These are phyloP conservation scores for Cochlearius cochlearius DNA, from an alignment of 2,113 vertebrate genomes.

Conservation along the genomic window DNA sequence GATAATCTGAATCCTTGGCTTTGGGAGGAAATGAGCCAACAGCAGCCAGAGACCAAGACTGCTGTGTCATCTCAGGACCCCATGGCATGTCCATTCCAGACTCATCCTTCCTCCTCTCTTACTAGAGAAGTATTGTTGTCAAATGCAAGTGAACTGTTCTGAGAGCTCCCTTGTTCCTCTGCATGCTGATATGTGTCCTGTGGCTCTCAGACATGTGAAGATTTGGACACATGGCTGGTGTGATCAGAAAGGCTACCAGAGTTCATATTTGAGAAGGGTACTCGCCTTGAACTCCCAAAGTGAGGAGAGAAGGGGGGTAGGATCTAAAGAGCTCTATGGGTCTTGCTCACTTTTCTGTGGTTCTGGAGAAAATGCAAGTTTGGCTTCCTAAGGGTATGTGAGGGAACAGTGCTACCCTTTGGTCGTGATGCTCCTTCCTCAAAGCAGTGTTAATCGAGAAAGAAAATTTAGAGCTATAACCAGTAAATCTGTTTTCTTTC, in stretches of 20 bases:
- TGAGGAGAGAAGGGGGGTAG: accelerated
- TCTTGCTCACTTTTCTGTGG: not conserved
- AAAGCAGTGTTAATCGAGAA: not conserved
- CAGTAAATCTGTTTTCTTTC: not conserved
- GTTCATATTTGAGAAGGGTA: not conserved
- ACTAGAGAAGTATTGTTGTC: not conserved
- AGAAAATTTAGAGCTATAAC: not conserved
- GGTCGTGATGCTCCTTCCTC: not conserved
- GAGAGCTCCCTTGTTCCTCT: not conserved
- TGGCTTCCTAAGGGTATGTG: not conserved
- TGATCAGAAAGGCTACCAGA: not conserved
- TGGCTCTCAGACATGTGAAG: not conserved
- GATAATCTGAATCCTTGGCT: not conserved
- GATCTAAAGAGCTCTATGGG: not conserved
- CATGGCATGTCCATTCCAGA: not conserved
- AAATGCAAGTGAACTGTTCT: not conserved
- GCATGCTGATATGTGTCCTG: not conserved
- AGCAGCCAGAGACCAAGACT: not conserved
- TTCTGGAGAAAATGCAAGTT: not conserved
- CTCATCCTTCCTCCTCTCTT: not conserved
- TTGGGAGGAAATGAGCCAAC: not conserved
- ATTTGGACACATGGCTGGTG: not conserved
- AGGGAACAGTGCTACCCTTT: not conserved
- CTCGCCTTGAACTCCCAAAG: not conserved
- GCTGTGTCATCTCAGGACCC: constrained; percentile 2